Percentiles rank a stretch among this genome's conserved stretches.
These are phyloP conservation scores for Portevinia maculata DNA, from an alignment of 2,888 invertebrate genomes.

Conservation along the genomic window DNA sequence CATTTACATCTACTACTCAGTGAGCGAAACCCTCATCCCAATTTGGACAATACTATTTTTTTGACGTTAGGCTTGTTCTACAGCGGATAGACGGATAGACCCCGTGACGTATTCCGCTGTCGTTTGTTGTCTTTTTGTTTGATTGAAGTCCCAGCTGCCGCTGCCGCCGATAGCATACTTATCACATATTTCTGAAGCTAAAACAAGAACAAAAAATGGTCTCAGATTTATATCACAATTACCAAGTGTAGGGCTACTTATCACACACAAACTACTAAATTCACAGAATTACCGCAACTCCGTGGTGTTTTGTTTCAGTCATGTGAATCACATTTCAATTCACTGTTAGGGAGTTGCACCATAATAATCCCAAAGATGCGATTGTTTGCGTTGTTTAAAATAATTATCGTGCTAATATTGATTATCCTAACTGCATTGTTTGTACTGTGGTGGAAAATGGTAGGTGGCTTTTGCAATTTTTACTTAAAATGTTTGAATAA, in stretches of 20 bases:
- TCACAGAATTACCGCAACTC: not conserved
- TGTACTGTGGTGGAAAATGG: constrained; percentile 41
- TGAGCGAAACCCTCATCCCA: too few relatives aligned
- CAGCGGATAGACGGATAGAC: too few relatives aligned
- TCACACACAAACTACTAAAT: not conserved
- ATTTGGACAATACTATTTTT: too few relatives aligned
- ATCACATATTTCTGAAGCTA: not conserved
- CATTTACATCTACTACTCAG: too few relatives aligned
- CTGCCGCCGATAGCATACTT: constrained; percentile 12
- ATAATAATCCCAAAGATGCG: constrained; percentile 51
- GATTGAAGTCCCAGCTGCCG: not conserved
- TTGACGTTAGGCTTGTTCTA: too few relatives aligned
- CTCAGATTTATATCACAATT: not conserved
- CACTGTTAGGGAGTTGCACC: constrained; percentile 10
- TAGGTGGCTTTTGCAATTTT: constrained; percentile 5
- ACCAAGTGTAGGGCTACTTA: constrained; percentile 7
- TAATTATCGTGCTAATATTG: constrained; percentile 44
- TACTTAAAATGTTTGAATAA: not conserved
- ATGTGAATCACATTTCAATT: constrained; percentile 34
- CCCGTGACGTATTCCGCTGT: too few relatives aligned
- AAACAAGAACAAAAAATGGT: constrained; percentile 18
- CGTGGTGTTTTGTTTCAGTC: constrained; percentile 2
- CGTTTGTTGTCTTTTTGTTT: not conserved
- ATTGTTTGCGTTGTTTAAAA: constrained; percentile 50
- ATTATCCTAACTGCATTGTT: constrained; percentile 31